phyloP scores from a whole-genome alignment of 2,888 invertebrate genomes.

The Erebia epiphron region DNA sequence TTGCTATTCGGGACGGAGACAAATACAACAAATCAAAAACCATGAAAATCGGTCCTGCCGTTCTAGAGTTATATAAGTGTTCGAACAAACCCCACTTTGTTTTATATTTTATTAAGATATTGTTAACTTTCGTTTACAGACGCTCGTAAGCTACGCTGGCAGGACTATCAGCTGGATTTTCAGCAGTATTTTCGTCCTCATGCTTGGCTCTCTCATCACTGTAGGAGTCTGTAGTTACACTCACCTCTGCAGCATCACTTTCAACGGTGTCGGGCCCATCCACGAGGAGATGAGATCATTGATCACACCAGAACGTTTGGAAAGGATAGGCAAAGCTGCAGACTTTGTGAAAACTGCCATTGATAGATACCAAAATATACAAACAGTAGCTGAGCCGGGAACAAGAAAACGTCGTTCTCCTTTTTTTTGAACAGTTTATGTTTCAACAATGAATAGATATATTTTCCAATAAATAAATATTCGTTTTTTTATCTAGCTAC shows the following conservation, averaged over 20 bases:
- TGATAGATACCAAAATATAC: constrained; percentile 82
- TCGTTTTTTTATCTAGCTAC: not conserved
- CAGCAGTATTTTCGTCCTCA: constrained; percentile 72
- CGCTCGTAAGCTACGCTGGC: constrained; percentile 63
- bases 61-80: too few species aligned
- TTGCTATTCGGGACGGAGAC: too few species aligned
- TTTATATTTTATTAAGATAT: too few species aligned
- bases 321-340: constrained; percentile 82
- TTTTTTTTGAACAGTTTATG: not conserved
- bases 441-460: constrained; percentile 4
- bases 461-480: not conserved
- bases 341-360: constrained; percentile 84
- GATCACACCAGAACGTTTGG: constrained; percentile 83
- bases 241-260: constrained; percentile 83
- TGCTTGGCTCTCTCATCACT: constrained; percentile 74
- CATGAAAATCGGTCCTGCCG: too few species aligned
- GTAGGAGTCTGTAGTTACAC: constrained; percentile 84
- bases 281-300: constrained; percentile 81
- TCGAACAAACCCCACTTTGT: too few species aligned
- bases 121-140: constrained; percentile 54
- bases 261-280: constrained; percentile 84
- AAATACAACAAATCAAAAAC: too few species aligned
- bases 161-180: constrained; percentile 66
- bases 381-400: constrained; percentile 55
- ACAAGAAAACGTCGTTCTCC: constrained; percentile 53